phyloP scores from a whole-genome alignment of 1,140 invertebrate genomes.

The Heliconius eleuchia region DNA sequence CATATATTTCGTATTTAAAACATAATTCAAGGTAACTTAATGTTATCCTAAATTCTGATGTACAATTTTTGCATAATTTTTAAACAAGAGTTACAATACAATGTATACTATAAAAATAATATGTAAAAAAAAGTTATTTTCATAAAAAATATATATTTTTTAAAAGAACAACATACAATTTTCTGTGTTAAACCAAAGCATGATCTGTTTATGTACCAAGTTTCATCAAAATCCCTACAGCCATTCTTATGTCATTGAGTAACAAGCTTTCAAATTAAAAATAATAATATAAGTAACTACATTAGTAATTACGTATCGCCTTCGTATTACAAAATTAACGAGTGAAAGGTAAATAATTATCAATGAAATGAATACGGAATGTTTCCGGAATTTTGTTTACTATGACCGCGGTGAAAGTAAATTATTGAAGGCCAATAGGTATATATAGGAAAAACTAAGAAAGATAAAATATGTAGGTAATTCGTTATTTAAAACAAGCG shows the following conservation, averaged over 20 bases:
- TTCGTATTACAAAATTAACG: constrained; percentile 49
- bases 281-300: neutral
- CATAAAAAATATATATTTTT: too few species aligned
- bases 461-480: constrained; percentile 17
- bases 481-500: constrained; percentile 3
- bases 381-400: constrained; percentile 70
- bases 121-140: too few species aligned
- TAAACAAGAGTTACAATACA: neutral
- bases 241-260: neutral
- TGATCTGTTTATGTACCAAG: neutral
- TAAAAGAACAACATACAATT: too few species aligned
- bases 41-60: neutral
- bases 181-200: neutral
- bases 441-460: constrained; percentile 32
- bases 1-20: neutral
- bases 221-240: neutral
- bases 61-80: neutral
- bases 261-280: neutral
- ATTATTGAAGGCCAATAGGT: constrained; percentile 52
- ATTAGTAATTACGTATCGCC: constrained; percentile 43
- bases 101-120: neutral
- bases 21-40: neutral
- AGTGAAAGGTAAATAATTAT: constrained; percentile 29
- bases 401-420: constrained; percentile 64
- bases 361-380: constrained; percentile 36